These are phyloP conservation scores for Podiceps cristatus DNA, from an alignment of 2,113 vertebrate genomes.

Conservation along the genomic window DNA sequence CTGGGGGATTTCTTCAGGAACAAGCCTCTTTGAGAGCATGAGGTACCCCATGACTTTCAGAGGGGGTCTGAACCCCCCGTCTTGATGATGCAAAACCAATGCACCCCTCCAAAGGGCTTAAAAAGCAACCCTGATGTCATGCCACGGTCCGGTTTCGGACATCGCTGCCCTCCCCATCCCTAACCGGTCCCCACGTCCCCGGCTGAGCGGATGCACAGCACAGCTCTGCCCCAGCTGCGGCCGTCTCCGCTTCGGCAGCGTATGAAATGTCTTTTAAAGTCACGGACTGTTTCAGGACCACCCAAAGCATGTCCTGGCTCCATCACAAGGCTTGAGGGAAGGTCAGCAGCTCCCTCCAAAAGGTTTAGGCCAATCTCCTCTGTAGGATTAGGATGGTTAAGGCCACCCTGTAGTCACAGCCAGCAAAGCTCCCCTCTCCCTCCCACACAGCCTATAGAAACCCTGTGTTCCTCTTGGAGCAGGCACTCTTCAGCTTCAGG, in stretches of 20 bases:
- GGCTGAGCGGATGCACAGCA: background rate
- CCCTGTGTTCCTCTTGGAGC: rapidly evolving
- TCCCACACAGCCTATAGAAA: rapidly evolving
- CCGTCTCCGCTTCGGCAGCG: background rate
- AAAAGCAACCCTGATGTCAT: background rate
- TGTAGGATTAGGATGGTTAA: rapidly evolving
- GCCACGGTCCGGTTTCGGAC: rapidly evolving
- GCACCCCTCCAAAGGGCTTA: background rate
- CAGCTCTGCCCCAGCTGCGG: background rate
- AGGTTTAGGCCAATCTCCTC: background rate
- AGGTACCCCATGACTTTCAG: rapidly evolving
- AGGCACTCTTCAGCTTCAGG: background rate
- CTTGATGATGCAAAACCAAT: rapidly evolving
- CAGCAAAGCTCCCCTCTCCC: background rate
- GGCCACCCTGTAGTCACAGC: background rate
- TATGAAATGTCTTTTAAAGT: rapidly evolving
- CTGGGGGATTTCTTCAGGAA: background rate
- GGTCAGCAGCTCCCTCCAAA: background rate
- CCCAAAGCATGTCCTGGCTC: background rate
- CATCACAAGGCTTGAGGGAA: background rate
- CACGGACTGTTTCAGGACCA: background rate
- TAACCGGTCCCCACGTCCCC: rapidly evolving
- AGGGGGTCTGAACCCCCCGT: rapidly evolving
- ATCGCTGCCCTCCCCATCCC: background rate
- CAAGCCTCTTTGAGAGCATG: background rate